Evolutionary conservation across 2,888 invertebrate species (phyloP).

Genomic region (Acleris sparsana): DNA sequence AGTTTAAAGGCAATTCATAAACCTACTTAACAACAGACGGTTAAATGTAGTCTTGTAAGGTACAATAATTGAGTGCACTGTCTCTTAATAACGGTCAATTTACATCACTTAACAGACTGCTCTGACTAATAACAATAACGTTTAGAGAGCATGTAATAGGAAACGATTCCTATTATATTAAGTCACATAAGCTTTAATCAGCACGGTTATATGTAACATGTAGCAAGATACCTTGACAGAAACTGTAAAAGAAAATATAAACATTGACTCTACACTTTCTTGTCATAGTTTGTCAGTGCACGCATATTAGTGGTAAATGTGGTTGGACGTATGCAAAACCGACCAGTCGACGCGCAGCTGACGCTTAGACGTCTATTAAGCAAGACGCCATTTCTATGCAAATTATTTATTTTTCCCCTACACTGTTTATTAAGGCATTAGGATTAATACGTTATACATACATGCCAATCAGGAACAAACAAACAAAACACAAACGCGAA

Average conservation of each 20-base stretch:
- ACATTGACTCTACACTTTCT: slow-evolving; percentile 36
- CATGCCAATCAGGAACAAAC: not conserved
- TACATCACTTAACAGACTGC: slow-evolving; percentile 16
- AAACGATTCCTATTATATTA: not conserved
- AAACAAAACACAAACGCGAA: slow-evolving; percentile 10
- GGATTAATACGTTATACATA: slow-evolving; percentile 46
- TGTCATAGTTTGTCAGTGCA: slow-evolving; percentile 51
- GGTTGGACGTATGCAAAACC: slow-evolving; percentile 66
- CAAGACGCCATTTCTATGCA: slow-evolving; percentile 68
- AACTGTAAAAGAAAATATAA: slow-evolving; percentile 3
- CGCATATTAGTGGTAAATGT: slow-evolving; percentile 67
- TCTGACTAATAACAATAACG: not conserved
- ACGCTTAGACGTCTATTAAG: slow-evolving; percentile 65
- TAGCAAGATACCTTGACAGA: not conserved
- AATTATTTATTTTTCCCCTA: slow-evolving; percentile 55
- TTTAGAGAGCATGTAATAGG: slow-evolving; percentile 1
- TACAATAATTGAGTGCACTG: slow-evolving; percentile 5
- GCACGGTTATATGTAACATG: not conserved
- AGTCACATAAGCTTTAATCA: not conserved
- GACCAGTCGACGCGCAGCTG: slow-evolving; percentile 74
- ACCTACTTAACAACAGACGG: not conserved
- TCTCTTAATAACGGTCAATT: slow-evolving; percentile 21
- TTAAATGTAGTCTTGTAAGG: not conserved
- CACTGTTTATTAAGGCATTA: slow-evolving; percentile 57
- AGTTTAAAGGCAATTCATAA: not conserved